Base-by-base conservation (phyloP, 2,888 invertebrate species). In the Cepaea hortensis region DNA sequence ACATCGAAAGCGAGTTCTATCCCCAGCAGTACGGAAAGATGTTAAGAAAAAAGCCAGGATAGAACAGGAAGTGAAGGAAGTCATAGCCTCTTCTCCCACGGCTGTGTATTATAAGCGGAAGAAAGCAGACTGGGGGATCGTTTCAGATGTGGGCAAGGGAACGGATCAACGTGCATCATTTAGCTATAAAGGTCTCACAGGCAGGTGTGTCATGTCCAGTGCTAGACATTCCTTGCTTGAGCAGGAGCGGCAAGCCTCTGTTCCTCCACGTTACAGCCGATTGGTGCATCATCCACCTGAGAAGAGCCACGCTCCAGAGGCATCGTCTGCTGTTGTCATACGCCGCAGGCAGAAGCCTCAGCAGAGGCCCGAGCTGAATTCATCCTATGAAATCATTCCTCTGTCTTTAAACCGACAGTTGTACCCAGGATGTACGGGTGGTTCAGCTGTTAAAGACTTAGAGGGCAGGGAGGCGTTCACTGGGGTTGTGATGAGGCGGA, bases 401-500 rank as follows among this genome's bases (percentile, higher is more conserved):
- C 48, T 87, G 35, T 73, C 80, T 48, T 18, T 73, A 5, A 84
- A 87, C 15, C 68, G 55, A 23, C 84, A 72, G 13, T 68, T 35
- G 18, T 84, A 82, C 68, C 82, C 82, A 46, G 81, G 79, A 11
- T 87, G 75, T 48, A 87, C 80, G n/a, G 82, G 82, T 68, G 87
- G 87, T 15, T 77, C 83, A 35, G 68, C 77, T 35, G 65, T 87
- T 23, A 77, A 18, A n/a, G 73, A 70, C 77, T 50, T 50, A 3
- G 18, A 4, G 23, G 46, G 46, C 62, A 80, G 48, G 18, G 75
- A 84, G 20, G 62, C 84, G 9, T 87, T 87, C 48, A 80, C 80
- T n/a, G 84, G 87, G n/a, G 87, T 87, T 62, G 35, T 87, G 23
- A 65, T 87, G 9, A 55, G 62, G 15, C 70, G 80, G 5, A 79